Base-by-base conservation (phyloP, 1,140 invertebrate species). In the Nebria ingens region DNA sequence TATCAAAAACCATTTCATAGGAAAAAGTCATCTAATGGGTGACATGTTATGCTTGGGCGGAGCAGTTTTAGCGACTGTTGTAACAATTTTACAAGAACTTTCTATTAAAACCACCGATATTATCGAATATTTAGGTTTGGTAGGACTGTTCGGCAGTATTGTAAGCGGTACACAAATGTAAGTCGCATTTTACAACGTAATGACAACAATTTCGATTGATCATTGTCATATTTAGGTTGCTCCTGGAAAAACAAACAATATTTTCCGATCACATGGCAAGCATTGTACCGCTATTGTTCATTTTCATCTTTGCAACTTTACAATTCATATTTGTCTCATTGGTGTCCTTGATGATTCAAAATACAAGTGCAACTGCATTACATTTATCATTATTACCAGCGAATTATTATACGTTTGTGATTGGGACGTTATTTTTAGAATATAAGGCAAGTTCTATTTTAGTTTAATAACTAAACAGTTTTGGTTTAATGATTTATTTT, bases 31-130 rank as follows among this genome's bases (percentile, higher is more conserved):
- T 59, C 71, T 90, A 12, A 78, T 91, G 1, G 91, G 91, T 17
- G 90, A 93, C 67, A 83, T 93, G 79, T 72, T 93, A 4, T 89
- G 87, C 65, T 73, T 93, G 2, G 79, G 76, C n/a, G 89, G 89
- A 15, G 87, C 89, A 1, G 76, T 87, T 11, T 72, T 93, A 0
- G 91, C 89, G 71, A 89, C 88, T 2, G 73, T 91, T 29, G 85
- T 86, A 11, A 91, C 89, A 62, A 85, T 93, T 0, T 76, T 87
- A 1, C 84, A 93, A 75, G 91, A 94, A 70, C 81, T 87, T 67
- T 81, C 87, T 49, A 84, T 93, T 13, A 89, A 90, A 69, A 85
- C 80, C 17, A 84, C 85, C 56, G 83, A 87, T 56, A 82, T 84
- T 53, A 78, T 87, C 29, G 89, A 93, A 68, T 93, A 90, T 68